These are phyloP conservation scores for Pandemis heparana DNA, from an alignment of 2,888 invertebrate genomes.

Conservation along the genomic window DNA sequence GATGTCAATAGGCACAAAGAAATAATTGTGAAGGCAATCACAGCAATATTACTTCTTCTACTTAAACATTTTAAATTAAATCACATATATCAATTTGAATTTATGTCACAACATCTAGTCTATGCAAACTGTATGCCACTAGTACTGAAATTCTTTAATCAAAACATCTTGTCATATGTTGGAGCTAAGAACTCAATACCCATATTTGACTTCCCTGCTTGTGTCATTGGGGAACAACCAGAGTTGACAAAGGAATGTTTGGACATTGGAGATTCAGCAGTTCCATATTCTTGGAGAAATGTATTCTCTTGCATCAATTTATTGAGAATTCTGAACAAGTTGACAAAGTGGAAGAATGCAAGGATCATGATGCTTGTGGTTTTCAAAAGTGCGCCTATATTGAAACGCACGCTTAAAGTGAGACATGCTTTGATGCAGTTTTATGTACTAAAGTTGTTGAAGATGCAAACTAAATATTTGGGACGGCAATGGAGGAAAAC, in stretches of 20 bases:
- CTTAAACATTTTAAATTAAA: conserved; percentile 98
- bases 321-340: conserved; percentile 97
- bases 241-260: conserved; percentile 97
- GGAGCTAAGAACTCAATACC: conserved; percentile 97
- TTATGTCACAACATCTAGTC: conserved; percentile 99
- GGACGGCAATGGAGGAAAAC: conserved; percentile 99
- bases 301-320: conserved; percentile 99
- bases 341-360: conserved; percentile 99
- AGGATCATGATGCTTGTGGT: conserved; percentile 99
- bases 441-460: conserved; percentile 98
- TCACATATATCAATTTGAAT: conserved; percentile 99
- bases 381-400: conserved; percentile 99
- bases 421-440: conserved; percentile 98
- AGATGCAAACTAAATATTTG: conserved; percentile 99
- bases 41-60: conserved; percentile 94
- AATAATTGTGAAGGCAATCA: conserved; percentile 98
- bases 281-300: conserved; percentile 98
- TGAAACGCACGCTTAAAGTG: conserved; percentile 98
- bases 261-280: conserved; percentile 92
- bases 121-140: conserved; percentile 99
- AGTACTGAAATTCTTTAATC: conserved; percentile 99
- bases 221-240: conserved; percentile 97
- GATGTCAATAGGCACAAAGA: conserved; percentile 99
- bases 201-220: conserved; percentile 97
- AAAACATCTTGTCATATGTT: conserved; percentile 97